Base-by-base conservation (phyloP, 2,888 invertebrate genomes). In the Tetranychus truncatus region DNA sequence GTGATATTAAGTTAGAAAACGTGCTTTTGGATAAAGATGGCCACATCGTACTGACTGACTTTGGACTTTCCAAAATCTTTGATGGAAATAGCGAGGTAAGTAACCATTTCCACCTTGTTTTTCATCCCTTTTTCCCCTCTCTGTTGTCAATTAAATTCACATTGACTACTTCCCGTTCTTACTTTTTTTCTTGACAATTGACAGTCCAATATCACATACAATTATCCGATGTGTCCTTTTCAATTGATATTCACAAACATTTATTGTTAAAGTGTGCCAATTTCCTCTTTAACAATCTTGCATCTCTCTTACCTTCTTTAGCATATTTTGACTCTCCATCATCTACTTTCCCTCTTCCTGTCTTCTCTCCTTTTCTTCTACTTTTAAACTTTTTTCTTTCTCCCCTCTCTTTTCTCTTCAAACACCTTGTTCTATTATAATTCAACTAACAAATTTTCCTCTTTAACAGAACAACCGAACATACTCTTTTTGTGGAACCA, bases 1-100 rank as follows among this genome's bases (percentile, higher is more conserved):
- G 97, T 77, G 97, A 97, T 84, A 93, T 97, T 80, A 97, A 97
- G 82, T 85, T 97, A 80, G 97, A 97, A 84, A 97, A 97, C 84
- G 95, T 97, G 77, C 87, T 97, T 45, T 86, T 97, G 78, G 96
- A 97, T 85, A 88, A 89, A 18, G 89, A 91, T 78, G 97, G 97
- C 6, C 96, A 97, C 84, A 91, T 97, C 78, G 93, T 96, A 74
- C 85, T 97, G 76, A 96, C 97, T 1, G 97, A 97, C 85, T 97
- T 97, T 84, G 97, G 97, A 0, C 87, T 97, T 67, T 95, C 95
- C 82, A 97, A 97, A 85, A 95, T 95, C 84, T 90, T 93, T 83
- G 87, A 90, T 75, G 86, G 87, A 18, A 83, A 87, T 81, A 86
- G 88, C 81, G 86, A 86, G 81, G 87, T 87, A 80, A 84, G 83